phyloP scores from a whole-genome alignment of 2,113 vertebrate species.

The Cololabis saira region DNA sequence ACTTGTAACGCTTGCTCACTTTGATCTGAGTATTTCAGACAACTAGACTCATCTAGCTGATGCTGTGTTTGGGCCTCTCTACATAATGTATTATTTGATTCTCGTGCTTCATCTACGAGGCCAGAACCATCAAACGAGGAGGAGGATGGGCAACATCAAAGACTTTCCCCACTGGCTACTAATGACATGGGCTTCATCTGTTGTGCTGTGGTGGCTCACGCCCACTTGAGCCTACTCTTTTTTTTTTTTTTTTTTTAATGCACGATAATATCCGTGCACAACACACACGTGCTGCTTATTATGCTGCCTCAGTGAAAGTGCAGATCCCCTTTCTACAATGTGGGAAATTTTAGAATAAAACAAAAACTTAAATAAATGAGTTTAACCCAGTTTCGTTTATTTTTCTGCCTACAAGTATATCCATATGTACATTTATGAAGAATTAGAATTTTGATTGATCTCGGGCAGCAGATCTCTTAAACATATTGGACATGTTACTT shows the following conservation, averaged over 20 bases:
- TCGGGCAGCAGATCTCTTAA: no score
- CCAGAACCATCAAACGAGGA: constrained; percentile 69
- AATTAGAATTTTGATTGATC: no score
- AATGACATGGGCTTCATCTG: constrained; percentile 61
- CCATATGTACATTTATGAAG: no score
- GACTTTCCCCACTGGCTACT: constrained; percentile 51
- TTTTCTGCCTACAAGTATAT: no score
- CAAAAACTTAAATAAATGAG: no score
- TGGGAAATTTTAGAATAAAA: no score
- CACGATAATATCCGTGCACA: constrained; percentile 8
- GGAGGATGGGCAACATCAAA: constrained; percentile 65
- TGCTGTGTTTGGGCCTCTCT: constrained; percentile 42
- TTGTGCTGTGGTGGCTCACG: constrained; percentile 38
- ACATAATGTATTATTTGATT: constrained; percentile 69
- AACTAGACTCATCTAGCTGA: constrained; percentile 44
- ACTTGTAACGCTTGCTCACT: constrained; percentile 45
- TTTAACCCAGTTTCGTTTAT: no score
- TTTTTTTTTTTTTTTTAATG: constrained; percentile 2
- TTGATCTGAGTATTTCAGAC: constrained; percentile 57
- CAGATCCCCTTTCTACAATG: not conserved
- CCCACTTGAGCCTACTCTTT: constrained; percentile 32
- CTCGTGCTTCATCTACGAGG: constrained; percentile 63
- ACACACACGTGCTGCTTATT: constrained; percentile 19
- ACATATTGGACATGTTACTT: no score
- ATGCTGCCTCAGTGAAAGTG: constrained; percentile 24